Conservation (phyloP, 2,113 vertebrate genomes). For the Muntiacus muntjak region DNA sequence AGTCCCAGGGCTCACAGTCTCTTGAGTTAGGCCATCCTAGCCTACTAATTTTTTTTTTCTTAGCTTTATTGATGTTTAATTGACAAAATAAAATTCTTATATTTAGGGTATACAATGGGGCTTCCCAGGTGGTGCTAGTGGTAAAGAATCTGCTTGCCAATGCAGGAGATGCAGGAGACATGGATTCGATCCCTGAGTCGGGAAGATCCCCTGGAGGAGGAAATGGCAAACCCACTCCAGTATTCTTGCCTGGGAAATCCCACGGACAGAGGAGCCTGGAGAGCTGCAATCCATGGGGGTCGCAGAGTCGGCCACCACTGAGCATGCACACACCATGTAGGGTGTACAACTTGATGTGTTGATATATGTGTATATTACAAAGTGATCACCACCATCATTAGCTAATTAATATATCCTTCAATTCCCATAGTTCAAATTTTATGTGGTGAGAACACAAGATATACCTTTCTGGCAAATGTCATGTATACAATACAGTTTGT, state of each 20-base stretch:
- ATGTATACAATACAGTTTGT: not conserved
- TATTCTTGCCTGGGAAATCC: not conserved
- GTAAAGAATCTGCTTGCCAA: not conserved
- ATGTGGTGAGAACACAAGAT: not conserved
- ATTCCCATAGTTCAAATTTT: not conserved
- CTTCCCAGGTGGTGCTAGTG: not conserved
- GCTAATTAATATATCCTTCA: not conserved
- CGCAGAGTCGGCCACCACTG: not conserved
- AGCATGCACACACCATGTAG: not conserved
- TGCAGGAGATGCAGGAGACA: not conserved
- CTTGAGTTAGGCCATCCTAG: not conserved
- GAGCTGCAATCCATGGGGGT: not conserved
- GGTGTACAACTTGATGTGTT: not conserved
- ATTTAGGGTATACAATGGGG: not conserved
- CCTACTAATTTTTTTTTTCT: not conserved
- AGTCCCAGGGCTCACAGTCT: not conserved
- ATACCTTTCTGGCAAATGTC: not conserved
- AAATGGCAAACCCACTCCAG: not conserved
- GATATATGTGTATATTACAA: not conserved
- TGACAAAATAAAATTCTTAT: not conserved
- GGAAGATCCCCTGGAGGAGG: not conserved
- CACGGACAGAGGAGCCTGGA: not conserved
- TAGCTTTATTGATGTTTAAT: not conserved
- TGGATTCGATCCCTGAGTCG: not conserved
- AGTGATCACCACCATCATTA: not conserved